A percentile compares a stretch with the other conserved stretches of the same genome.
Conservation (phyloP, 2,113 vertebrate species). For the Falcunculus frontatus region DNA sequence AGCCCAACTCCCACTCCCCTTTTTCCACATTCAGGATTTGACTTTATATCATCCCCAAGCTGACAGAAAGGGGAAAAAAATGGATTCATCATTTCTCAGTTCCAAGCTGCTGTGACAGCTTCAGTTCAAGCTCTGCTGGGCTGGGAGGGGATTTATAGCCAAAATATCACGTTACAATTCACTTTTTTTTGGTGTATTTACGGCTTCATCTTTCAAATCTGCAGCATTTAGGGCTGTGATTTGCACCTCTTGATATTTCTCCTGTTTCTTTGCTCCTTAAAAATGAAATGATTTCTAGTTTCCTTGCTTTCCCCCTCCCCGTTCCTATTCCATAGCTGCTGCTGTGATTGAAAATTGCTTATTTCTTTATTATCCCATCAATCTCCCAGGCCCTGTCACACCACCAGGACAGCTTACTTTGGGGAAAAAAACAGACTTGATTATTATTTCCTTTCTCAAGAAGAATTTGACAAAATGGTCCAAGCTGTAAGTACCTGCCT, state of each 20-base stretch:
- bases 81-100: background rate
- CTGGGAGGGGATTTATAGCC: background rate
- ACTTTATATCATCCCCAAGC: background rate
- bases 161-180: background rate
- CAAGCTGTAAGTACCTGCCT: constrained; percentile 66
- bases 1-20: background rate
- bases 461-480: constrained; percentile 82
- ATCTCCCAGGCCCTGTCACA: constrained; percentile 84
- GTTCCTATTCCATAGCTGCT: background rate
- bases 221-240: background rate
- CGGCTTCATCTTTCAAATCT: constrained; percentile 2
- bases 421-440: constrained; percentile 86
- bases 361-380: background rate
- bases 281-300: background rate
- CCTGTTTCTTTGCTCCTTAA: background rate
- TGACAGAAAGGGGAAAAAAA: background rate
- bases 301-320: background rate
- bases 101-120: background rate
- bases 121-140: background rate
- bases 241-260: background rate
- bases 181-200: background rate
- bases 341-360: background rate
- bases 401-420: constrained; percentile 84
- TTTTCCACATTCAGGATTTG: background rate
- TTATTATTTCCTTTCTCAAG: constrained; percentile 86